phyloP scores from a whole-genome alignment of 2,797 vertebrate species.

The Pristis pectinata region DNA sequence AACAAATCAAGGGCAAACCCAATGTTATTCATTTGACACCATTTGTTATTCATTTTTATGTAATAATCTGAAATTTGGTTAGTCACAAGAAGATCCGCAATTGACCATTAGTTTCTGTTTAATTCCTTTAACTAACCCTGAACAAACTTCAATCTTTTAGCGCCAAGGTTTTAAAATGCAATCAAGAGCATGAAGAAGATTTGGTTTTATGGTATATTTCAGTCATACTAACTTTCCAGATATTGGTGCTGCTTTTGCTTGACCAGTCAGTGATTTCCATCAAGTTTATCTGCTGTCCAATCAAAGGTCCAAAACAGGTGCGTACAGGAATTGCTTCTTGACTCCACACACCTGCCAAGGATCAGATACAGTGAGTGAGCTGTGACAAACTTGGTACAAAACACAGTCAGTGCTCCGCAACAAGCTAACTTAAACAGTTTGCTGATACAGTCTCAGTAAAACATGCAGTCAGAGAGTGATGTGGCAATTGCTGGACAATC shows the following conservation, averaged over 20 bases:
- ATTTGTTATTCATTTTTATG: neutral
- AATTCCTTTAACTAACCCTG: neutral
- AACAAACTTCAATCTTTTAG: neutral
- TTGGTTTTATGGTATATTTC: neutral
- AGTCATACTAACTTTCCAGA: slow-evolving; percentile 84
- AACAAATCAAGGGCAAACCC: neutral
- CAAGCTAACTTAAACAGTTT: no score
- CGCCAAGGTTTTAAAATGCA: neutral
- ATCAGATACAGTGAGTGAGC: neutral
- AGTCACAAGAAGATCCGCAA: neutral
- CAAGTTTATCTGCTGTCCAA: slow-evolving; percentile 89
- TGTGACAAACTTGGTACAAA: no score
- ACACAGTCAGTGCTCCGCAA: no score
- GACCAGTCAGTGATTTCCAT: slow-evolving; percentile 88
- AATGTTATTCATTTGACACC: no score
- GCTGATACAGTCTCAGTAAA: no score
- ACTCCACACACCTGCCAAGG: slow-evolving; percentile 77
- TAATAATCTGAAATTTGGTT: neutral
- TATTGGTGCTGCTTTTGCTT: slow-evolving; percentile 80
- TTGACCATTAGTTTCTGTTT: neutral
- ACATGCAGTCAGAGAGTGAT: no score
- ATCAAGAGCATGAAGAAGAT: neutral
- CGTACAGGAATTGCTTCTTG: slow-evolving; percentile 79
- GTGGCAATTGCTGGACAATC: no score
- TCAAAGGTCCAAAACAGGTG: slow-evolving; percentile 91